Evolutionary conservation across 2,888 invertebrate genomes (phyloP).

Genomic region (Stenodema calcarata): DNA sequence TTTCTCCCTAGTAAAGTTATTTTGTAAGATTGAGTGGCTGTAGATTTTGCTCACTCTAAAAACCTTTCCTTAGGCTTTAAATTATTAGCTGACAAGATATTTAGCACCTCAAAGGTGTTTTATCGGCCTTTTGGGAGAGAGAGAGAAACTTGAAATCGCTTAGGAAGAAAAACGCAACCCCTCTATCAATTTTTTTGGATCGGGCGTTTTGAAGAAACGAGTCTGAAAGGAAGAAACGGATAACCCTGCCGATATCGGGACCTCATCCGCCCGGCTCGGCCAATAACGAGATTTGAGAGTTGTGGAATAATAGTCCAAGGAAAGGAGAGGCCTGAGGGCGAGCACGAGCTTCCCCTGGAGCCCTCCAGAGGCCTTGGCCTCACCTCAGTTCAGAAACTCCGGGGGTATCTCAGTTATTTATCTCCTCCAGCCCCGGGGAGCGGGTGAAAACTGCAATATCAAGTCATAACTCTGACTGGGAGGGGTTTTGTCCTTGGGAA

Average conservation of each 20-base stretch:
- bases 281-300: conserved; percentile 24
- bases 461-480: conserved; percentile 16
- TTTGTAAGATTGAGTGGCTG: too few relatives aligned
- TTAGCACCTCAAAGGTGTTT: not conserved
- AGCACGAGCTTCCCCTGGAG: conserved; percentile 7
- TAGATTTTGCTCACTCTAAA: not conserved
- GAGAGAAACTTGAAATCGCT: not conserved
- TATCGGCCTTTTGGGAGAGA: not conserved
- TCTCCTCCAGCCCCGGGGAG: not conserved
- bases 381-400: not conserved
- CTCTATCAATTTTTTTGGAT: not conserved
- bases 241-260: not conserved
- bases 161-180: not conserved
- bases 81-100: not conserved
- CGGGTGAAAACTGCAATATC: conserved; percentile 14
- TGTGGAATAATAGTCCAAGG: conserved; percentile 16
- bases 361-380: not conserved
- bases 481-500: not conserved
- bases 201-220: not conserved
- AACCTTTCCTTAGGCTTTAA: not conserved
- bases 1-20: too few relatives aligned
- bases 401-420: not conserved
- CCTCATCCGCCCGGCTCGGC: not conserved
- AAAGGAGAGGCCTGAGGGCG: conserved; percentile 9
- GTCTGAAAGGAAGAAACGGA: not conserved